A percentile compares a stretch with the other conserved stretches of the same genome.
phyloP scores from a whole-genome alignment of 2,888 invertebrate genomes.

The Automeris io region DNA sequence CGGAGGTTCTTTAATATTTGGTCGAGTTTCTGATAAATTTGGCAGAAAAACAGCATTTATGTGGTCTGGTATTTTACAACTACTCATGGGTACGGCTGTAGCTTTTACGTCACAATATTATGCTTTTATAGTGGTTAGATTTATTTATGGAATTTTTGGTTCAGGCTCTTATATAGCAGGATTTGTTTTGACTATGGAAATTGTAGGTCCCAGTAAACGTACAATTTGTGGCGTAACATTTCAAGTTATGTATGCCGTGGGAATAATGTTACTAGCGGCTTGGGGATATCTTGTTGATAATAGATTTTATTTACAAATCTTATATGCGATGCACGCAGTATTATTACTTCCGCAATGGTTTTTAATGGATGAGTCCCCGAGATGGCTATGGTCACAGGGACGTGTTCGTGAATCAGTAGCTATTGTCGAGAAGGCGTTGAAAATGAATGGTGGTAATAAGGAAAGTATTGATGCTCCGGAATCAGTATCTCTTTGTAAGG shows the following conservation, averaged over 20 bases:
- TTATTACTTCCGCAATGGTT: conserved; percentile 88
- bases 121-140: conserved; percentile 81
- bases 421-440: conserved; percentile 84
- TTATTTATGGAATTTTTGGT: conserved; percentile 87
- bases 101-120: conserved; percentile 86
- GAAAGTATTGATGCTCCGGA: conserved; percentile 80
- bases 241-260: conserved; percentile 87
- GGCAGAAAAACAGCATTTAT: conserved; percentile 89
- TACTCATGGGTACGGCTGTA: conserved; percentile 82
- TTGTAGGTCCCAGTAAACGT: conserved; percentile 87
- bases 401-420: conserved; percentile 83
- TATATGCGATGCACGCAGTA: conserved; percentile 85
- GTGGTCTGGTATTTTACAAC: conserved; percentile 84
- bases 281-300: conserved; percentile 89
- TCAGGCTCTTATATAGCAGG: conserved; percentile 85
- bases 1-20: conserved; percentile 85
- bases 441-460: conserved; percentile 79
- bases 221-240: conserved; percentile 89
- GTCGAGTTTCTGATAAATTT: conserved; percentile 86
- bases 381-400: conserved; percentile 93
- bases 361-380: conserved; percentile 91
- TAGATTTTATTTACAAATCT: conserved; percentile 83
- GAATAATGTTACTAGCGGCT: conserved; percentile 87
- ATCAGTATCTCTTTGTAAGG: conserved; percentile 79
- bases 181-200: conserved; percentile 86